phyloP scores from a whole-genome alignment of 2,113 vertebrate species.

The Nyctereutes procyonoides region DNA sequence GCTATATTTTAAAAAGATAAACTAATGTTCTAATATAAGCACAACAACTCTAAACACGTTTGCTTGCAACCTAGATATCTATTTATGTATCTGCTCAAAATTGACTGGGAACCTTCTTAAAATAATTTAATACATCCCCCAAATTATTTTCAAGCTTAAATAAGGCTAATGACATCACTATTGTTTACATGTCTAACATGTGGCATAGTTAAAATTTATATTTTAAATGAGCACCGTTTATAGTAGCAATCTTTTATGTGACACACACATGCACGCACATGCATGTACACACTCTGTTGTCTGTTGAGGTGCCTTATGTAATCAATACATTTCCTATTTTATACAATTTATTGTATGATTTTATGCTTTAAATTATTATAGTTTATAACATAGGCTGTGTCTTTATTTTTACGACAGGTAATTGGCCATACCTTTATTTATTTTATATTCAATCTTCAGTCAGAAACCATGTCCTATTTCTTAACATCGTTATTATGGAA shows the following conservation, averaged over 20 bases:
- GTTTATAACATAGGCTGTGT: neutral
- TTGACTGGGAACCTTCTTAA: neutral
- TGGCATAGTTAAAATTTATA: neutral
- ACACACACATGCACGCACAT: neutral
- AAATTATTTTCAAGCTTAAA: neutral
- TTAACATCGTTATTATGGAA: constrained; percentile 10
- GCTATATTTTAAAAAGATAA: neutral
- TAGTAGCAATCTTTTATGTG: neutral
- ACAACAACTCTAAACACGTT: neutral
- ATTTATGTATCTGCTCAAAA: neutral
- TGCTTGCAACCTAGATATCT: neutral
- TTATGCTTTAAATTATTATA: constrained; percentile 1
- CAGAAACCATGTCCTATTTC: neutral
- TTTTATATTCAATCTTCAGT: neutral
- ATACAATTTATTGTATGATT: neutral
- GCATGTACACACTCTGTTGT: neutral
- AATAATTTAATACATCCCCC: neutral
- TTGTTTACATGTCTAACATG: neutral
- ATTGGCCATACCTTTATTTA: neutral
- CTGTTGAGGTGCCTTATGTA: neutral
- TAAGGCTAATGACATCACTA: neutral
- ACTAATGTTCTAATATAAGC: neutral
- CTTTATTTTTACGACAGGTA: neutral
- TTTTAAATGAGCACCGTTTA: neutral
- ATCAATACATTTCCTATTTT: neutral